A percentile compares a stretch with the other conserved stretches of the same genome.
Conservation (phyloP, 2,113 vertebrate genomes). For the Elephas maximus region DNA sequence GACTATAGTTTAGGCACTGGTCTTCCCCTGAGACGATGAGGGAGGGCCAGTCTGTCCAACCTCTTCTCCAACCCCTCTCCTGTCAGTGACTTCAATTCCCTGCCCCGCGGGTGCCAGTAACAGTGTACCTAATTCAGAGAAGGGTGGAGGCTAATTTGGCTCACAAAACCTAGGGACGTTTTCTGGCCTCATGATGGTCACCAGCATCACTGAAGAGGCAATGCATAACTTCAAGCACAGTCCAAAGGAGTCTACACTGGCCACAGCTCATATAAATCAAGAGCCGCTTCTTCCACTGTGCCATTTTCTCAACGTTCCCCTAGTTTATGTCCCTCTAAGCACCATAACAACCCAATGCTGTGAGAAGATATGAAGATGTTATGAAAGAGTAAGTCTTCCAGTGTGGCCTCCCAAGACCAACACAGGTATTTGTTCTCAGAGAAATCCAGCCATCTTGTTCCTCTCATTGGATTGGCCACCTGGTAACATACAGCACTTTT, state of each 20-base stretch:
- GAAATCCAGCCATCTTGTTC: not conserved
- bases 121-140: not conserved
- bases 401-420: not conserved
- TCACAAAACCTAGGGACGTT: not conserved
- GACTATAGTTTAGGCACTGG: not conserved
- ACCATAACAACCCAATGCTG: not conserved
- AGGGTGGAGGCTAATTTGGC: not conserved
- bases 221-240: not conserved
- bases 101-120: not conserved
- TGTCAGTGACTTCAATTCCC: not conserved
- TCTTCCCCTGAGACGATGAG: not conserved
- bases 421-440: not conserved
- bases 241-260: not conserved
- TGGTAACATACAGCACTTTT: not conserved
- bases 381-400: not conserved
- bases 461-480: not conserved
- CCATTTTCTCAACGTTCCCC: not conserved
- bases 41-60: not conserved
- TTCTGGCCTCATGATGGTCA: not conserved
- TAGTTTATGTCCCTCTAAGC: not conserved
- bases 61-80: not conserved
- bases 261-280: not conserved
- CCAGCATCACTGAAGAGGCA: not conserved
- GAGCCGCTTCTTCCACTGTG: not conserved
- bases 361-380: not conserved